Base-by-base conservation (phyloP, 2,888 invertebrate species). In the Archaeoteleia sp. region DNA sequence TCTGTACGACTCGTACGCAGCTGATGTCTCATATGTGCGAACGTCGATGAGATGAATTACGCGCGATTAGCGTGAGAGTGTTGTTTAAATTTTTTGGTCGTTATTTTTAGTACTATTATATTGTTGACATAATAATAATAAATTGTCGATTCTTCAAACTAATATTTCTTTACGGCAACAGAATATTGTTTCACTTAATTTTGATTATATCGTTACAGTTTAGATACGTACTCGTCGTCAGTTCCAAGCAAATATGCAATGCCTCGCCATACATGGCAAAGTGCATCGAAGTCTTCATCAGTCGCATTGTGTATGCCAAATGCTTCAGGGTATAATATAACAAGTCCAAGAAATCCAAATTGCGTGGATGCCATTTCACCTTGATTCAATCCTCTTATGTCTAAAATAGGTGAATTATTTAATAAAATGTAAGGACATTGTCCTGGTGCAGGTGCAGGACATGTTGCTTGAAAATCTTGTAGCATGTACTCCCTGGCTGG, bases 361-460 rank as follows among this genome's bases (percentile, higher is more conserved):
- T 88, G 88, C 0, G 89, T 89, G 1, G 84, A 35, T 0, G 84
- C 79, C 89, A 89, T 88, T 67, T 88, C 88, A 23, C 83, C 82
- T 71, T 89, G 89, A 54, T 85, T 87, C 2, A 89, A 54, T 45
- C 76, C 15, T 13, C 42, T 45, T 3, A 61, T 34, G 10, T 27
- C 46, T 1, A 40, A 1, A 5, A 15, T 6, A 0, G 20, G 27
- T 6, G 32, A n/a, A 1, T 61, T 17, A 10, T 30, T 14, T 3
- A 48, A 1, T 0, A 57, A 20, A 0, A 15, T 3, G 37, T 71
- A 76, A 1, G 78, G 78, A 58, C 78, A 80, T 45, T 78, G 75
- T 9, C 73, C 70, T 2, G 66, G 39, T 3, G n/a, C 17, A 0
- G 73, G 70, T 0, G 45, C 67, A 1, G 78, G 73, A 40, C 79